A percentile compares a stretch with the other conserved stretches of the same genome.
Evolutionary conservation across 2,113 vertebrate species (phyloP).

Genomic region (Cavia aperea): DNA sequence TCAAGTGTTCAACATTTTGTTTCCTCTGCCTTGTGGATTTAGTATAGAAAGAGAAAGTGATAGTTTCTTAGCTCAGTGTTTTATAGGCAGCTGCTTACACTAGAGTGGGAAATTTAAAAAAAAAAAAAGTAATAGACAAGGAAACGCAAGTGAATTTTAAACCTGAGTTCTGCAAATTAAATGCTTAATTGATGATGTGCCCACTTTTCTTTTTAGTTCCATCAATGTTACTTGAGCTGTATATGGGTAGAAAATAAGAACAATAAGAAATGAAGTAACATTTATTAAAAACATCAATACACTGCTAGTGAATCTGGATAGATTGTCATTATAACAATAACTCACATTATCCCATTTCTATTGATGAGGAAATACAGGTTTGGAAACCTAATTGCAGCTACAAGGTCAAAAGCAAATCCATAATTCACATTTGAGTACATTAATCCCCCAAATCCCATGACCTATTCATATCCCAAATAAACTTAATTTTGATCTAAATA

Average conservation of each 20-base stretch:
- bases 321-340: not conserved
- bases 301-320: not conserved
- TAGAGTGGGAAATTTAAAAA: not conserved
- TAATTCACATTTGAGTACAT: not conserved
- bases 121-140: not conserved
- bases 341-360: not conserved
- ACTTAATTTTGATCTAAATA: not conserved
- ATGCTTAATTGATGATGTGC: not conserved
- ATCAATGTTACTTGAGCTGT: not conserved
- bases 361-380: not conserved
- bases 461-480: not conserved
- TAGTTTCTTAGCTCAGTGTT: not conserved
- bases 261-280: slow-evolving; percentile 13
- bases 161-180: not conserved
- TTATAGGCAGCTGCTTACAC: not conserved
- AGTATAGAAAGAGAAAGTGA: not conserved
- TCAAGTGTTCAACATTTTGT: not conserved
- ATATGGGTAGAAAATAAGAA: not conserved
- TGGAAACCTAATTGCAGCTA: not conserved
- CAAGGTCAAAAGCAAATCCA: not conserved
- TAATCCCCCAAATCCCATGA: not conserved
- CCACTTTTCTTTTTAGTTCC: not conserved
- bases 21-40: slow-evolving; percentile 11
- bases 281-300: not conserved
- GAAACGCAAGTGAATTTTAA: slow-evolving; percentile 1